Conservation (phyloP, 2,888 invertebrate species). For the Papilio elwesi region DNA sequence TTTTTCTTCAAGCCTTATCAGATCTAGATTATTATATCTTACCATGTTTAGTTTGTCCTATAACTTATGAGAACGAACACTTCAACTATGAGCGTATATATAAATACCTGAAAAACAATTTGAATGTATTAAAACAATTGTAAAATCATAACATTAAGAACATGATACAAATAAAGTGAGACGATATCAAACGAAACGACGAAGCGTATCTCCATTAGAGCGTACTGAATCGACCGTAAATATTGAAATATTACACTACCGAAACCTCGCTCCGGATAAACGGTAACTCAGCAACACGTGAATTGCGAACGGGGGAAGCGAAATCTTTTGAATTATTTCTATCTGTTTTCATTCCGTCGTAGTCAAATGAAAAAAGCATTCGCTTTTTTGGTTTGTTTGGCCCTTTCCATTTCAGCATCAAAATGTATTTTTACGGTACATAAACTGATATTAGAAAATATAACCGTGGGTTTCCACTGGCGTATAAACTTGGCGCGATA, state of each 20-base stretch:
- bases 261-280: background rate
- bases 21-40: no score
- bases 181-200: background rate
- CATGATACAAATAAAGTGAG: background rate
- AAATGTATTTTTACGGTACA: conserved; percentile 7
- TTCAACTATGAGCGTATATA: no score
- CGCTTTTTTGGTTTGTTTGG: conserved; percentile 8
- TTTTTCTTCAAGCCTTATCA: no score
- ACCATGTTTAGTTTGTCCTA: no score
- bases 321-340: conserved; percentile 16
- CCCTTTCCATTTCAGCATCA: background rate
- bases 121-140: no score
- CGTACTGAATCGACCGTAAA: conserved; percentile 13
- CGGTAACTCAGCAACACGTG: conserved; percentile 18
- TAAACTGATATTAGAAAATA: background rate
- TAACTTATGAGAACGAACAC: no score
- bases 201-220: conserved; percentile 10
- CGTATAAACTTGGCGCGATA: no score
- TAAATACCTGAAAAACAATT: no score
- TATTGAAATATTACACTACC: background rate
- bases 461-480: no score
- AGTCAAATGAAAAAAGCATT: background rate
- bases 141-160: no score
- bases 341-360: background rate
- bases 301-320: background rate